Base-by-base conservation (phyloP, 2,888 invertebrate species). In the Polydrusus tereticollis region DNA sequence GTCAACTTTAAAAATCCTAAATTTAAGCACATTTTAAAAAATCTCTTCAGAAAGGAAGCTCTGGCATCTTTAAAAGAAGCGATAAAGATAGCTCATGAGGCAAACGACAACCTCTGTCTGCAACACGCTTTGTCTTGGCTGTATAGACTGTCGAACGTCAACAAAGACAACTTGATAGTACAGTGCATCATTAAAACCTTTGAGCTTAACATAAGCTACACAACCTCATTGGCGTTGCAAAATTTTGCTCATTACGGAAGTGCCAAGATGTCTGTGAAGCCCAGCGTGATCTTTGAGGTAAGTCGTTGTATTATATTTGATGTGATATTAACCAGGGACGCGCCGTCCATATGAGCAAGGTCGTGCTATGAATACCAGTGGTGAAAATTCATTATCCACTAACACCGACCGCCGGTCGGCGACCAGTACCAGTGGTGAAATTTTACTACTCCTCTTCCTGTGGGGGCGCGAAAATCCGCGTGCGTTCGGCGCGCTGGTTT, bases 71-170 rank as follows among this genome's bases (percentile, higher is more conserved):
- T 97, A n/a, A 91, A 92, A 77, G 97, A 97, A 86, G 94, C 96
- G 8, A 91, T 97, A 64, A 92, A 92, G 85, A 88, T 95, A 82
- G 94, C 96, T 2, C 96, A 97, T 84, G 95, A 96, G 86, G 92
- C 93, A 69, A 94, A 92, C 72, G 97, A 97, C 84, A 92, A 92
- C 80, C 89, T 93, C 65, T 96, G 96, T 82, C 87, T 96, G 64
- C 95, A 95, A 84, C 91, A 94, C 82, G 94, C 94, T 63, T 91
- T 94, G 80, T 93, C 93, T 58, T 97, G 95, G 96, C 89, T 94
- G 79, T 90, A 90, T 77, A 88, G 90, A 75, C 85, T 91, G 16
- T 87, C 88, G 3, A 87, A 85, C 74, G 83, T 86, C 43, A 86
- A 87, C 69, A 88, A 89, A 79, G 90, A 89, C 72, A 87, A 89